These are phyloP conservation scores for Ennomos fuscantarius DNA, from an alignment of 2,888 invertebrate species.

Conservation along the genomic window DNA sequence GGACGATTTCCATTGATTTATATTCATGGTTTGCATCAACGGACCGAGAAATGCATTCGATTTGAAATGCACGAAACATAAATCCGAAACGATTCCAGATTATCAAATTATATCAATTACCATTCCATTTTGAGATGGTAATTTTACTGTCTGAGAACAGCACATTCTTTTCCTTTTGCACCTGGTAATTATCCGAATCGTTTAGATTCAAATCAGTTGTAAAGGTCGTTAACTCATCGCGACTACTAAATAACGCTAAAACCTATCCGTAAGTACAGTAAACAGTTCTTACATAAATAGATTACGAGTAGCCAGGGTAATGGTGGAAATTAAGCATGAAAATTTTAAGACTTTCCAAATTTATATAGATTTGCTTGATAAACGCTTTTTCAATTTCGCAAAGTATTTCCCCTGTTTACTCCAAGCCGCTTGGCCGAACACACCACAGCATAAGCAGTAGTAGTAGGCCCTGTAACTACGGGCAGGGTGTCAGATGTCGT, in stretches of 20 bases:
- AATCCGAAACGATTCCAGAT: constrained; percentile 44
- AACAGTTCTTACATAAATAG: too few species aligned
- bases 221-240: too few species aligned
- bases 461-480: constrained; percentile 54
- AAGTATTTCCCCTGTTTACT: neutral
- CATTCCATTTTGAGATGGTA: constrained; percentile 41
- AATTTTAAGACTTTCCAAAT: neutral
- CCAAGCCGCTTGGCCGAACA: constrained; percentile 16
- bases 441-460: constrained; percentile 9
- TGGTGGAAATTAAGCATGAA: neutral
- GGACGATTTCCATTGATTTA: constrained; percentile 69
- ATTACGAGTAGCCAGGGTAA: too few species aligned
- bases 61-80: constrained; percentile 49
- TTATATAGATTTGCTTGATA: too few species aligned
- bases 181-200: neutral
- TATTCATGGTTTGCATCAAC: constrained; percentile 64
- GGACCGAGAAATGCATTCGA: constrained; percentile 49
- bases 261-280: too few species aligned
- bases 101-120: constrained; percentile 37
- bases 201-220: too few species aligned
- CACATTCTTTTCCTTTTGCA: constrained; percentile 4
- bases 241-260: too few species aligned
- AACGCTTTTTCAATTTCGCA: neutral
- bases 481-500: constrained; percentile 76
- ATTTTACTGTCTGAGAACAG: constrained; percentile 37